Evolutionary conservation across 2,797 vertebrate species (phyloP).

Genomic region (Chromis chromis): DNA sequence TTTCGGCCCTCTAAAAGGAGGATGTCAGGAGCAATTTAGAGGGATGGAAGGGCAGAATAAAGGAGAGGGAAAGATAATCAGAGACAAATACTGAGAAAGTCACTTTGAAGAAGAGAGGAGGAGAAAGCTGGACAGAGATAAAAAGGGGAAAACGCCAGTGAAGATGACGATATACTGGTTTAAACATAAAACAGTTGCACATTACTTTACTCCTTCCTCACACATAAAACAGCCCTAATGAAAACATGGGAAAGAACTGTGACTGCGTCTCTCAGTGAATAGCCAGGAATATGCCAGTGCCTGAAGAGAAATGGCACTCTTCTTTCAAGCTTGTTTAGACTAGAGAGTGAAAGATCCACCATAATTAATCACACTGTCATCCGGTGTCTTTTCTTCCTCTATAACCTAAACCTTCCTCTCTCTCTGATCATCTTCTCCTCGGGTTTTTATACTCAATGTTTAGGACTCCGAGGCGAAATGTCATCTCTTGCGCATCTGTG

Average conservation of each 20-base stretch:
- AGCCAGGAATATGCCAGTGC: slow-evolving; percentile 66
- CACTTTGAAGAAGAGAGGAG: slow-evolving; percentile 24
- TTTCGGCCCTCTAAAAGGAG: slow-evolving; percentile 26
- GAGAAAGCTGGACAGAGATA: slow-evolving; percentile 17
- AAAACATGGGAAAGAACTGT: slow-evolving; percentile 39
- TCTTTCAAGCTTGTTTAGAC: slow-evolving; percentile 72
- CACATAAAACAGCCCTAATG: slow-evolving; percentile 48
- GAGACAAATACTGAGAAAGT: slow-evolving; percentile 12
- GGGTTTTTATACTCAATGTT: background rate
- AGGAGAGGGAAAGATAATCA: background rate
- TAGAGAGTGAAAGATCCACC: slow-evolving; percentile 49
- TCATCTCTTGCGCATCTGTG: slow-evolving; percentile 45
- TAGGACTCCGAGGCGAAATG: slow-evolving; percentile 10
- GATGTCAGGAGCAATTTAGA: slow-evolving; percentile 53
- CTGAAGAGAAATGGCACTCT: slow-evolving; percentile 57
- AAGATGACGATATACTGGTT: slow-evolving; percentile 15
- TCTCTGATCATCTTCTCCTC: slow-evolving; percentile 17
- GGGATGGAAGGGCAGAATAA: slow-evolving; percentile 5
- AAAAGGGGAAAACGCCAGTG: slow-evolving; percentile 20
- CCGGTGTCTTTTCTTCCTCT: slow-evolving; percentile 36
- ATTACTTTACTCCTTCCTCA: slow-evolving; percentile 28
- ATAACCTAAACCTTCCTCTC: slow-evolving; percentile 31
- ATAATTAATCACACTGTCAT: slow-evolving; percentile 52
- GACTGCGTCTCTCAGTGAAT: slow-evolving; percentile 22
- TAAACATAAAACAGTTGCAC: slow-evolving; percentile 25